Evolutionary conservation across 1,140 invertebrate genomes (phyloP).

Genomic region (Aradophagus sp.): DNA sequence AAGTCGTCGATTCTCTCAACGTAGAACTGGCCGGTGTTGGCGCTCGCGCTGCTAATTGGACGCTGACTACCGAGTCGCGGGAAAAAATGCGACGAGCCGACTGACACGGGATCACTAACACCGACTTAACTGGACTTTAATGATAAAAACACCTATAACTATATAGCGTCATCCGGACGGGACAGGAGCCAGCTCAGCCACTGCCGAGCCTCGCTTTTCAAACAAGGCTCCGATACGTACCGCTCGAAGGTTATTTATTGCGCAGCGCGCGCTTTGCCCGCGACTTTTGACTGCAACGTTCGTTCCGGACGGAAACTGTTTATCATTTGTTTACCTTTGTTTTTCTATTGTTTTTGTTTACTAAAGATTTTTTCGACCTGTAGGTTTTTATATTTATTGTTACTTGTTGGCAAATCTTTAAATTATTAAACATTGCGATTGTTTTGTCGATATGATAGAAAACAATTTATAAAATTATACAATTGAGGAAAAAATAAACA

Average conservation of each 20-base stretch:
- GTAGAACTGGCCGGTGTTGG: slow-evolving; percentile 46
- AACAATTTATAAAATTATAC: no score
- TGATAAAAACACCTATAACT: slow-evolving; percentile 53
- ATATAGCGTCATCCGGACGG: slow-evolving; percentile 54
- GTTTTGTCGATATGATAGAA: no score
- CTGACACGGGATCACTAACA: slow-evolving; percentile 52
- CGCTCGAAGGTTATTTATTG: slow-evolving; percentile 12
- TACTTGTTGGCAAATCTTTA: no score
- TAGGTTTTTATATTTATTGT: no score
- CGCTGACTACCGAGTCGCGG: slow-evolving; percentile 33
- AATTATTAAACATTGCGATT: no score
- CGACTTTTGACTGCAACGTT: slow-evolving; percentile 10
- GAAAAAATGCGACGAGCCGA: slow-evolving; percentile 46
- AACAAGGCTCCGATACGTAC: slow-evolving; percentile 17
- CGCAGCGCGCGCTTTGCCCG: slow-evolving; percentile 5
- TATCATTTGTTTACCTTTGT: no score
- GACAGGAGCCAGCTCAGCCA: slow-evolving; percentile 26
- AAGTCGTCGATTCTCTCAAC: no score
- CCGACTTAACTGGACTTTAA: slow-evolving; percentile 57
- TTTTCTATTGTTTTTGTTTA: no score
- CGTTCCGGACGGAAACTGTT: no score
- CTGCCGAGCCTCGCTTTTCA: slow-evolving; percentile 10
- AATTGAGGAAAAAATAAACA: no score
- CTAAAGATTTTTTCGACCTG: no score
- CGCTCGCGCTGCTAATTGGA: slow-evolving; percentile 47